These are phyloP conservation scores for Corbicula japonica DNA, from an alignment of 2,888 invertebrate species.

Conservation along the genomic window DNA sequence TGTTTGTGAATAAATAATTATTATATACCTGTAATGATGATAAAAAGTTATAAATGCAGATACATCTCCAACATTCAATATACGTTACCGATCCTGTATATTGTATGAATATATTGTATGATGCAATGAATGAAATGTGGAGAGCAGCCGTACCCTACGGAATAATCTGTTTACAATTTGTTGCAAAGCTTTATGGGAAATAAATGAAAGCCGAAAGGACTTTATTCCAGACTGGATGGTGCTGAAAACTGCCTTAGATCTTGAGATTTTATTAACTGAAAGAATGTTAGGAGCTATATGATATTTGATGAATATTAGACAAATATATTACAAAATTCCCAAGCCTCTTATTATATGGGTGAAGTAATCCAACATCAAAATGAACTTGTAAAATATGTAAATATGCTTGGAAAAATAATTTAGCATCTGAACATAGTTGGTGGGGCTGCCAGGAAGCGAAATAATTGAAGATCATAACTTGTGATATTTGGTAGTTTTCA, in stretches of 20 bases:
- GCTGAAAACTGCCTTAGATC: slow-evolving; percentile 26
- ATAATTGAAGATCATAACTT: too few species aligned
- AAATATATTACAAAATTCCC: slow-evolving; percentile 17
- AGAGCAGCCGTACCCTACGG: too few species aligned
- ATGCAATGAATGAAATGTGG: slow-evolving; percentile 33
- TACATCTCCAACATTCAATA: background rate
- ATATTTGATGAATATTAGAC: slow-evolving; percentile 31
- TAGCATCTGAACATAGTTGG: too few species aligned
- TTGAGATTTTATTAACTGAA: slow-evolving; percentile 31
- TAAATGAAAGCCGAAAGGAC: slow-evolving; percentile 40
- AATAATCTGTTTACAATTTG: slow-evolving; percentile 37
- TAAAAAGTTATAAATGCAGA: too few species aligned
- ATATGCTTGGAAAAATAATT: too few species aligned
- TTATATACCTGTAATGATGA: too few species aligned
- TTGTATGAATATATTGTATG: too few species aligned
- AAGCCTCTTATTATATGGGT: slow-evolving; percentile 10
- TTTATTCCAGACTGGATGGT: slow-evolving; percentile 25
- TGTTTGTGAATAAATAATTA: too few species aligned
- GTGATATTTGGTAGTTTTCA: too few species aligned
- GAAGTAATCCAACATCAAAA: slow-evolving; percentile 11
- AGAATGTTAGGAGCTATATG: slow-evolving; percentile 23
- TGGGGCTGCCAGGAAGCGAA: too few species aligned
- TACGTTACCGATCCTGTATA: background rate
- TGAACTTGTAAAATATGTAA: background rate
- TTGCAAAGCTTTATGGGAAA: slow-evolving; percentile 30